Conservation (phyloP, 2,888 invertebrate genomes). For the Pollenia griseotomentosa region DNA sequence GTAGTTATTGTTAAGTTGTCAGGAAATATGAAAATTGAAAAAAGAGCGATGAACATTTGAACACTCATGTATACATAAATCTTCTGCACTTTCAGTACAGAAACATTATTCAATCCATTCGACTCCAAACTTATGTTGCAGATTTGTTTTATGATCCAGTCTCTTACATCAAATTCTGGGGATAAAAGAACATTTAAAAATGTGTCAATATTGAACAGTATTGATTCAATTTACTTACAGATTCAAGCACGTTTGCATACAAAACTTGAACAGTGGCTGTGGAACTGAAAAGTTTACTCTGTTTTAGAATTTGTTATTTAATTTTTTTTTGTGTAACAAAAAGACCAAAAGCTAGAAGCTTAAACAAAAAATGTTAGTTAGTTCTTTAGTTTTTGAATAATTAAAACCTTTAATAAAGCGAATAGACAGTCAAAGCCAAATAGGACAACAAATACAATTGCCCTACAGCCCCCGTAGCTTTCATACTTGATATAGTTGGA, state of each 20-base stretch:
- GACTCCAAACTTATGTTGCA: slow-evolving; percentile 25
- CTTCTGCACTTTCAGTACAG: background rate
- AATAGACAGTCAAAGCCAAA: background rate
- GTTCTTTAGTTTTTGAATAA: background rate
- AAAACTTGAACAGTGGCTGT: background rate
- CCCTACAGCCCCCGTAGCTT: too few species aligned
- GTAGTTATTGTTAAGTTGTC: slow-evolving; percentile 55
- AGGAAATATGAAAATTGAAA: slow-evolving; percentile 54
- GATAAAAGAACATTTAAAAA: slow-evolving; percentile 45
- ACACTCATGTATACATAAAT: background rate
- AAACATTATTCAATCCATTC: slow-evolving; percentile 28
- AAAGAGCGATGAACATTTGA: slow-evolving; percentile 28
- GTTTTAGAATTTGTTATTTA: background rate
- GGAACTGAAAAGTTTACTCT: slow-evolving; percentile 35
- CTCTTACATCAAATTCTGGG: slow-evolving; percentile 13
- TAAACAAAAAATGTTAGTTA: background rate
- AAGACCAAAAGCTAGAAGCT: background rate
- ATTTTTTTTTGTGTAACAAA: background rate
- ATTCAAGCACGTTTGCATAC: slow-evolving; percentile 21
- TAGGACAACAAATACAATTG: too few species aligned
- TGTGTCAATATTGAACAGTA: slow-evolving; percentile 66
- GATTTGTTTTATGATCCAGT: slow-evolving; percentile 26
- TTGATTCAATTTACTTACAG: slow-evolving; percentile 65
- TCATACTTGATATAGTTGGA: too few species aligned
- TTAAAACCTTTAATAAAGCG: background rate